phyloP scores from a whole-genome alignment of 2,797 vertebrate genomes.

The Hozukius guyotensis region DNA sequence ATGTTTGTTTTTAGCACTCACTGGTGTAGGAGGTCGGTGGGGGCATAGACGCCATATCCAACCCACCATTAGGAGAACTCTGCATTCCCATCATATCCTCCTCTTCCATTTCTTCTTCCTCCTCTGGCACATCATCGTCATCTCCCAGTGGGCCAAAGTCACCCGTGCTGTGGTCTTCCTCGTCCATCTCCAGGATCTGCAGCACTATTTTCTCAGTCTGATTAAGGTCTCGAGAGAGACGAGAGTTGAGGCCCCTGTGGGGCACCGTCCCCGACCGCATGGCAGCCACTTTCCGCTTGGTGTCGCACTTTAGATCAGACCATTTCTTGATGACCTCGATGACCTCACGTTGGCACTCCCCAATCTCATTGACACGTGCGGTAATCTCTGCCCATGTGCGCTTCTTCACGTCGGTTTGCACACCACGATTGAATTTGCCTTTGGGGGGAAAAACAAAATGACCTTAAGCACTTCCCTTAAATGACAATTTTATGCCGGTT shows the following conservation, averaged over 20 bases:
- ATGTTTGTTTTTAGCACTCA: slow-evolving; percentile 3
- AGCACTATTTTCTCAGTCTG: slow-evolving; percentile 83
- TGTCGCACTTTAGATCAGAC: slow-evolving; percentile 86
- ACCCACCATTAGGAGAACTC: slow-evolving; percentile 75
- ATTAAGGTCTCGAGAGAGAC: slow-evolving; percentile 78
- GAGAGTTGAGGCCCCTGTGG: slow-evolving; percentile 69
- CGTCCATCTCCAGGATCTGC: slow-evolving; percentile 83
- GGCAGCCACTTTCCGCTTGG: slow-evolving; percentile 83
- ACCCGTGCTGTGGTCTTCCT: slow-evolving; percentile 56
- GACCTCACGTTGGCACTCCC: slow-evolving; percentile 84
- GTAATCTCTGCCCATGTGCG: slow-evolving; percentile 85
- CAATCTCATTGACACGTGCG: slow-evolving; percentile 83
- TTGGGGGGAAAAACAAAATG: neutral
- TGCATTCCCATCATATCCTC: slow-evolving; percentile 78
- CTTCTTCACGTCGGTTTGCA: slow-evolving; percentile 81
- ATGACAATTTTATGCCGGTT: neutral
- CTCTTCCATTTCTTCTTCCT: slow-evolving; percentile 79
- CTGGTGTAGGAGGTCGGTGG: slow-evolving; percentile 53
- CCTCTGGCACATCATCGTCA: slow-evolving; percentile 75
- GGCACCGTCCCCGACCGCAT: slow-evolving; percentile 74
- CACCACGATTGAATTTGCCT: slow-evolving; percentile 85
- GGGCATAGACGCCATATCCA: slow-evolving; percentile 59
- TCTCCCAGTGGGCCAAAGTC: slow-evolving; percentile 70
- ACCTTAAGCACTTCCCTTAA: neutral
- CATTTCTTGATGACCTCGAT: slow-evolving; percentile 87